Evolutionary conservation across 2,888 invertebrate species (phyloP).

Genomic region (Luffia ferchaultella): DNA sequence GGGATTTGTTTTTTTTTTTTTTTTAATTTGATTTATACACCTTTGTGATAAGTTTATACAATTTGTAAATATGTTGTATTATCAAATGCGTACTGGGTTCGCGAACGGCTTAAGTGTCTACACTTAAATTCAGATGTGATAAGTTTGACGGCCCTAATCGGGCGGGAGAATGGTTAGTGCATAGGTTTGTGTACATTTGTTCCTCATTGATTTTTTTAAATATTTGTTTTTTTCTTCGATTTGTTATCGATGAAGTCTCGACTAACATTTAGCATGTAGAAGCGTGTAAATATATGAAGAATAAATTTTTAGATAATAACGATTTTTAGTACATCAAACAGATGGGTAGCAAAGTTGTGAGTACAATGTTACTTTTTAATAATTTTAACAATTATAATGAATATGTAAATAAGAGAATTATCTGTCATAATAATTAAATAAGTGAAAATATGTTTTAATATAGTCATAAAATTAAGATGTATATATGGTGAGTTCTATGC

Average conservation of each 20-base stretch:
- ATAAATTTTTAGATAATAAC: too few relatives aligned
- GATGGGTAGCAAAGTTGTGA: conserved; percentile 52
- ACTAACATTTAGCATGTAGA: conserved; percentile 37
- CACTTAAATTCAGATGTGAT: conserved; percentile 47
- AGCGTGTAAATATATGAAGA: conserved; percentile 45
- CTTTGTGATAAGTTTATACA: conserved; percentile 51
- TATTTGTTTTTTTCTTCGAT: conserved; percentile 35
- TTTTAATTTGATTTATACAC: conserved; percentile 40
- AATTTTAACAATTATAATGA: conserved; percentile 44
- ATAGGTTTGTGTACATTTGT: conserved; percentile 52
- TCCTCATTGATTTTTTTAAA: conserved; percentile 38
- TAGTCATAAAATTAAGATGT: conserved; percentile 59
- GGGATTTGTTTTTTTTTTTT: conserved; percentile 40
- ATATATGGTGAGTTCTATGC: conserved; percentile 26
- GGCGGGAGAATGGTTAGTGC: conserved; percentile 45
- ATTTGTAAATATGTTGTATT: conserved; percentile 56
- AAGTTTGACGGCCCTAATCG: conserved; percentile 21
- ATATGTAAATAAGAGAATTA: conserved; percentile 63
- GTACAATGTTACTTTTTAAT: conserved; percentile 63
- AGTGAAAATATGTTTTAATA: conserved; percentile 61
- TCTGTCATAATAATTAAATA: conserved; percentile 63
- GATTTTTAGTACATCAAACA: conserved; percentile 49
- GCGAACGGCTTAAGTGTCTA: conserved; percentile 45
- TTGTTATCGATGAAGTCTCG: conserved; percentile 60
- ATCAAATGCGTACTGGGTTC: conserved; percentile 25